These are phyloP conservation scores for Setipinna tenuifilis DNA, from an alignment of 2,797 vertebrate species.

Conservation along the genomic window DNA sequence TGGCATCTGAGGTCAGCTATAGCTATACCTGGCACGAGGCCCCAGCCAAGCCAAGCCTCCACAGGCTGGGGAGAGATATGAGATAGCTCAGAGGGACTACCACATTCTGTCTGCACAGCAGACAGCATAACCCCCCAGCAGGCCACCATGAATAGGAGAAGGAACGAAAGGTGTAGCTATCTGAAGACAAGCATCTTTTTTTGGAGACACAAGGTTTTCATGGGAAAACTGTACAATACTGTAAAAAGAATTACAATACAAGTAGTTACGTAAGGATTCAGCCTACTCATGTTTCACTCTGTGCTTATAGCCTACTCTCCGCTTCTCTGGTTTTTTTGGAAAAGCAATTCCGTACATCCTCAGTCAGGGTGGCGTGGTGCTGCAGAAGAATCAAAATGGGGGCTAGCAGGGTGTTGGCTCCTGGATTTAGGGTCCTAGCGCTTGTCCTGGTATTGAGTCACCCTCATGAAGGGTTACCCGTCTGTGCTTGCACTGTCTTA, in stretches of 20 bases:
- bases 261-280: not conserved
- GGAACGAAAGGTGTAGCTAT: not conserved
- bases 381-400: not conserved
- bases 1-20: not conserved
- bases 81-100: not conserved
- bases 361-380: not conserved
- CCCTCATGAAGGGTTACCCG: not conserved
- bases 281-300: conserved; percentile 38
- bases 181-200: conserved; percentile 9
- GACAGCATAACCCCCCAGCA: not conserved
- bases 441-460: not conserved
- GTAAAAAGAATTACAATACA: not conserved
- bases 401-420: not conserved
- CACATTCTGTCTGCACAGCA: not conserved
- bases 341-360: not conserved
- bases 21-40: not conserved
- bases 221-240: conserved; percentile 24
- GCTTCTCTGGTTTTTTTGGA: not conserved
- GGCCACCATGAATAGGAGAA: not conserved
- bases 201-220: conserved; percentile 19
- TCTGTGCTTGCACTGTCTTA: not conserved
- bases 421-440: not conserved
- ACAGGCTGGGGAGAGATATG: not conserved
- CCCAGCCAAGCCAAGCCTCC: not conserved
- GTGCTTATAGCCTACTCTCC: not conserved